A percentile compares a stretch with the other conserved stretches of the same genome.
phyloP scores from a whole-genome alignment of 1,140 invertebrate genomes.

The Pseudomyrmex sp. region DNA sequence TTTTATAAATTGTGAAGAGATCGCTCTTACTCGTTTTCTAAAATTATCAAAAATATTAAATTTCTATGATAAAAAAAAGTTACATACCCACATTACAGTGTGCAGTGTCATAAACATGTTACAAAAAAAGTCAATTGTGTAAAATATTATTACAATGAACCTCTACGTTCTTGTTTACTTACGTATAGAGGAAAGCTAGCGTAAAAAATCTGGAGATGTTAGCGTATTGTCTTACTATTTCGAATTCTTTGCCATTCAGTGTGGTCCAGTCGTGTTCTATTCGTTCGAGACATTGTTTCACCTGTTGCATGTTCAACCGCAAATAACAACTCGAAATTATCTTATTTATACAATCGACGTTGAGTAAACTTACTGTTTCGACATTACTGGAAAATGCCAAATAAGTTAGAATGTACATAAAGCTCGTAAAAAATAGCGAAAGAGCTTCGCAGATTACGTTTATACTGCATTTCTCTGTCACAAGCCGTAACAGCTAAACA shows the following conservation, averaged over 20 bases:
- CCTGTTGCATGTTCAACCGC: neutral
- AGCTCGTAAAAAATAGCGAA: neutral
- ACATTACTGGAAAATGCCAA: neutral
- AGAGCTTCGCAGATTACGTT: neutral
- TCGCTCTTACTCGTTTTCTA: too few relatives aligned
- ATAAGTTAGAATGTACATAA: neutral
- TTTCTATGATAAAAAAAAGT: too few relatives aligned
- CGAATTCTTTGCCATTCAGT: slow-evolving; percentile 4
- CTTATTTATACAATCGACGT: neutral
- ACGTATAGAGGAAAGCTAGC: neutral
- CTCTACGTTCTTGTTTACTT: neutral
- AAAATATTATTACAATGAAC: too few relatives aligned
- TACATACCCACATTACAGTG: too few relatives aligned
- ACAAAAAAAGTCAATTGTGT: too few relatives aligned
- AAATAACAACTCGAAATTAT: neutral
- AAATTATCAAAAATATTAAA: too few relatives aligned
- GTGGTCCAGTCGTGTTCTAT: slow-evolving; percentile 24
- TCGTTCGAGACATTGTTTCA: neutral
- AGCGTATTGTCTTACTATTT: neutral
- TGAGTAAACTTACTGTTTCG: neutral
- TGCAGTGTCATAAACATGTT: too few relatives aligned
- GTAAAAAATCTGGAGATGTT: neutral
- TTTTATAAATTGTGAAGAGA: too few relatives aligned
- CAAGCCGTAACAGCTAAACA: too few relatives aligned
- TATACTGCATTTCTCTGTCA: neutral